Evolutionary conservation across 2,888 invertebrate genomes (phyloP), one percentile per base, ranked within the genome.

Genomic region (Dryadula phaetusa): DNA sequence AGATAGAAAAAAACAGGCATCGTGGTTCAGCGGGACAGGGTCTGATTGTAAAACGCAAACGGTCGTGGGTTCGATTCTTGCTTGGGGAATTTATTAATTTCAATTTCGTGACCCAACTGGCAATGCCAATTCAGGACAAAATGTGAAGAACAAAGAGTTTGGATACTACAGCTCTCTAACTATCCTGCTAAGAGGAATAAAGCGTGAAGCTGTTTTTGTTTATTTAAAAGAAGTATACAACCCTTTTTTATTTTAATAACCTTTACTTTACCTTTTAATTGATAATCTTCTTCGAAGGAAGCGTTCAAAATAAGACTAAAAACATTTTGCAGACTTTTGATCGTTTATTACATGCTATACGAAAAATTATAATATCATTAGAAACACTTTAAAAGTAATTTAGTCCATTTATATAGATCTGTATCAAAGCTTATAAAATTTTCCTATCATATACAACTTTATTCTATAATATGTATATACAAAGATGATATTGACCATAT

Each of bases 381-480:
- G n/a, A 32, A 25, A 18, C 60, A 32, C 22, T 56, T 40, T 8
- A 37, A 22, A 40, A 56, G 56, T 25, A 34, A 5, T 28, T 40
- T 46, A 56, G 4, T 22, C 14, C 14, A 6, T n/a, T n/a, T 56
- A 34, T 37, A 56, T 25, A 64, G 34, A 46, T 46, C 56, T 64
- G 12, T 64, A 64, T 64, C 12, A 40, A 58, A 34, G 28, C 58
- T 58, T 37, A 40, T 49, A 47, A 56, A 64, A 44, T 49, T 60
- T 52, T 60, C 49, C 52, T 60, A 65, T 52, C 28, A 16, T 65
- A 65, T 65, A 65, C 65, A 65, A 65, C 12, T 58, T 22, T 49
- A 25, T 60, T 56, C 37, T 64, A 46, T 64, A 56, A 52, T 58
- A 40, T 32, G 5, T 60, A 49, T 65, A 60, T 60, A 65, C 49